These are phyloP conservation scores for Muscicapa comitata DNA, from an alignment of 2,797 vertebrate genomes.

Conservation along the genomic window DNA sequence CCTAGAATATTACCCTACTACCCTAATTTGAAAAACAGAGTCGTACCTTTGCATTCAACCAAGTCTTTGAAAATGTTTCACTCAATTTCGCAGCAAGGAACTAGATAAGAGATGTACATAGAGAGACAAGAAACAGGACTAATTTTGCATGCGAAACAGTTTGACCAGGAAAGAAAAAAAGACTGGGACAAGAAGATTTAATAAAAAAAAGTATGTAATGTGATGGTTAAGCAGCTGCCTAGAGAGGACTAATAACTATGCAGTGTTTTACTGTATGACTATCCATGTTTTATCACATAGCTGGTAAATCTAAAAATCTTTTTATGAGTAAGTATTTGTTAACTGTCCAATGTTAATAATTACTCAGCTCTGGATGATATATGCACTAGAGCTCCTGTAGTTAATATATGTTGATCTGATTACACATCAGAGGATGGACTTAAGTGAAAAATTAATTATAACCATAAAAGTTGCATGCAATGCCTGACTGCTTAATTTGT, in stretches of 20 bases:
- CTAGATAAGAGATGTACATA: background rate
- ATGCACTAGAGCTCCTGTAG: background rate
- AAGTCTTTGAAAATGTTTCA: background rate
- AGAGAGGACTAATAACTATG: background rate
- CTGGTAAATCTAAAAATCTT: background rate
- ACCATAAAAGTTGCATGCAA: conserved; percentile 9
- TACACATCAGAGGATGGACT: conserved; percentile 17
- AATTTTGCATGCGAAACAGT: background rate
- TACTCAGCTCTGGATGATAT: background rate
- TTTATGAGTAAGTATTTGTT: background rate
- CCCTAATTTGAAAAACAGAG: background rate
- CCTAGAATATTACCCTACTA: background rate
- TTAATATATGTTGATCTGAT: background rate
- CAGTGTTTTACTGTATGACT: background rate
- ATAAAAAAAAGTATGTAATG: background rate
- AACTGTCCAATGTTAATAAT: background rate
- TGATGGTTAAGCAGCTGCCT: background rate
- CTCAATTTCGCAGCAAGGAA: background rate
- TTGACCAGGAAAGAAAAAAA: background rate
- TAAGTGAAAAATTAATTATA: conserved; percentile 50
- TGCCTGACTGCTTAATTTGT: conserved; percentile 22
- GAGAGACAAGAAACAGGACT: background rate
- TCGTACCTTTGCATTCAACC: background rate
- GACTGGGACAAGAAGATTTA: background rate
- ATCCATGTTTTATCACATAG: background rate